Base-by-base conservation (phyloP, 2,888 invertebrate genomes). In the Rhopalosiphum nymphaeae region DNA sequence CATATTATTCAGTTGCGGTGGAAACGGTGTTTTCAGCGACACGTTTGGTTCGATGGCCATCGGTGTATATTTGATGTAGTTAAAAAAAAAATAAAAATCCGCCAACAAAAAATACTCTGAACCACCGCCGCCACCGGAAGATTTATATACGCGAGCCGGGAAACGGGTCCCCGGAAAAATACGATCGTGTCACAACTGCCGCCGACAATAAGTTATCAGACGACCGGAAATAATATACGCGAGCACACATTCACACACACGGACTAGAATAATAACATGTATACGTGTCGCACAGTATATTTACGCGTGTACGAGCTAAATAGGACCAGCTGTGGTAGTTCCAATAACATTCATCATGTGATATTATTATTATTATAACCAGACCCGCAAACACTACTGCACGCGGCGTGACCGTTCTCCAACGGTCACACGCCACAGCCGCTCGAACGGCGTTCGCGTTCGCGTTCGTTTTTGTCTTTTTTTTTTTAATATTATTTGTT, bases 121-220 rank as follows among this genome's bases (percentile, higher is more conserved):
- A 10, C 44, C 26, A 4, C 85, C 26, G 26, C 84, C 44, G 1
- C 85, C 21, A 21, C n/a, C 49, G 87, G 26, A 49, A 49, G 87
- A 87, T 87, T 87, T 87, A 87, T 89, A 42, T 57, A 11, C 89
- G 56, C 2, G 85, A n/a, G n/a, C 26, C 56, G 36, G 46, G 16
- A 86, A 88, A 36, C 36, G 10, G 53, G 25, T 36, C 26, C 26
- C 53, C 53, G 36, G 42, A n/a, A 89, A 89, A 89, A 89, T 89
- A 57, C 89, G 89, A 57, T 56, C 89, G 89, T 29, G 25, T 42
- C 56, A 56, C 36, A n/a, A 42, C 36, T 42, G 56, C 89, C 26
- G 42, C 57, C 89, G 89, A 89, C 89, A 89, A 89, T 89, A 89
- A 57, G 89, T 89, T 89, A 89, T 89, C 89, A 89, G 36, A 56